These are phyloP conservation scores for Dryomyza anilis DNA, from an alignment of 2,888 invertebrate species.

Conservation along the genomic window DNA sequence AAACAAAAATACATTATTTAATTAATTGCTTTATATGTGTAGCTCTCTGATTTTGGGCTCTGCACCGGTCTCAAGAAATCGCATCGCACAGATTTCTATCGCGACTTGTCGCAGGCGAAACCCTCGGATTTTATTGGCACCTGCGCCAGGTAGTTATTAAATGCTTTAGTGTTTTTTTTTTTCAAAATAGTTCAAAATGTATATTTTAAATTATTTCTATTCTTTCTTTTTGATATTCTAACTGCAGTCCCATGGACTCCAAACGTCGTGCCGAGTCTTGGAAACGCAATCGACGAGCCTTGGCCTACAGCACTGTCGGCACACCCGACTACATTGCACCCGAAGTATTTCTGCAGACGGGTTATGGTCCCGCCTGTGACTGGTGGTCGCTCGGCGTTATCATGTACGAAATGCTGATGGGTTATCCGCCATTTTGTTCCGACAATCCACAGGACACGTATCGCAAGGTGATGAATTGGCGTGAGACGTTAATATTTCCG, in stretches of 20 bases:
- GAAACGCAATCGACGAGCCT: constrained; percentile 95
- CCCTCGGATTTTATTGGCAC: constrained; percentile 85
- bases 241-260: constrained; percentile 85
- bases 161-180: not conserved
- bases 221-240: constrained; percentile 21
- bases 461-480: constrained; percentile 98
- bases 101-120: constrained; percentile 94
- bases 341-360: constrained; percentile 97
- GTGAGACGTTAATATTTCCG: constrained; percentile 96
- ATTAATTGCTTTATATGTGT: constrained; percentile 12
- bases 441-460: constrained; percentile 71
- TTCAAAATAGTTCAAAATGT: not conserved
- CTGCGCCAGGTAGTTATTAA: constrained; percentile 55
- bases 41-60: constrained; percentile 93
- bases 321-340: constrained; percentile 99
- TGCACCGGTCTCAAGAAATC: constrained; percentile 99
- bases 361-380: constrained; percentile 97
- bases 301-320: constrained; percentile 93
- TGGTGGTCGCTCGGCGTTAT: constrained; percentile 99
- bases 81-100: constrained; percentile 98
- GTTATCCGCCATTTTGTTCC: constrained; percentile 99
- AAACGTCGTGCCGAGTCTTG: constrained; percentile 98
- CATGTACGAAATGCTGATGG: constrained; percentile 99
- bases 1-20: not conserved
- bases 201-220: constrained; percentile 6